Percentiles rank a stretch among this genome's conserved stretches.
phyloP scores from a whole-genome alignment of 2,888 invertebrate genomes.

The Aelia acuminata region DNA sequence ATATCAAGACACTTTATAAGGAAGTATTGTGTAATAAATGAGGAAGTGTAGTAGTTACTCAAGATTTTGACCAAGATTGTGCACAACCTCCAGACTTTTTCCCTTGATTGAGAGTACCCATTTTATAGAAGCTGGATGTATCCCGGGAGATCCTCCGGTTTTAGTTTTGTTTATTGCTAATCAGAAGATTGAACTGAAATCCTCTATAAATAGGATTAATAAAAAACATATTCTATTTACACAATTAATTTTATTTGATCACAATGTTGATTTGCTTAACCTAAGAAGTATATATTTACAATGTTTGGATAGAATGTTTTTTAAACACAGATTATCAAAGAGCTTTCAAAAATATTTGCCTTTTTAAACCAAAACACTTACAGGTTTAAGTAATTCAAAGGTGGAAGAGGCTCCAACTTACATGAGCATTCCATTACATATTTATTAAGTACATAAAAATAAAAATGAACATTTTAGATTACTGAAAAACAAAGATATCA shows the following conservation, averaged over 20 bases:
- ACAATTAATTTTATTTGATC: neutral
- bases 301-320: neutral
- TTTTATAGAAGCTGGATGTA: too few relatives aligned
- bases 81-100: too few relatives aligned
- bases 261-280: neutral
- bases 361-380: neutral
- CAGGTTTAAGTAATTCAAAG: neutral
- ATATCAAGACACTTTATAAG: too few relatives aligned
- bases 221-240: neutral
- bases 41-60: too few relatives aligned
- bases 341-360: neutral
- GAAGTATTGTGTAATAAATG: too few relatives aligned
- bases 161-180: too few relatives aligned
- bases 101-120: too few relatives aligned
- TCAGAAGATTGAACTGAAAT: neutral
- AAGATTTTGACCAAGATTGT: too few relatives aligned
- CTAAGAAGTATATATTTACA: neutral
- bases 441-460: neutral
- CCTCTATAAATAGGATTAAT: neutral
- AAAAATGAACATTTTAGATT: neutral
- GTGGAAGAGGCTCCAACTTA: neutral
- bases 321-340: neutral
- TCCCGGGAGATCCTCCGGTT: too few relatives aligned
- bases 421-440: neutral
- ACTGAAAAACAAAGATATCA: neutral